phyloP scores from a whole-genome alignment of 2,113 vertebrate genomes.

The Pica pica region DNA sequence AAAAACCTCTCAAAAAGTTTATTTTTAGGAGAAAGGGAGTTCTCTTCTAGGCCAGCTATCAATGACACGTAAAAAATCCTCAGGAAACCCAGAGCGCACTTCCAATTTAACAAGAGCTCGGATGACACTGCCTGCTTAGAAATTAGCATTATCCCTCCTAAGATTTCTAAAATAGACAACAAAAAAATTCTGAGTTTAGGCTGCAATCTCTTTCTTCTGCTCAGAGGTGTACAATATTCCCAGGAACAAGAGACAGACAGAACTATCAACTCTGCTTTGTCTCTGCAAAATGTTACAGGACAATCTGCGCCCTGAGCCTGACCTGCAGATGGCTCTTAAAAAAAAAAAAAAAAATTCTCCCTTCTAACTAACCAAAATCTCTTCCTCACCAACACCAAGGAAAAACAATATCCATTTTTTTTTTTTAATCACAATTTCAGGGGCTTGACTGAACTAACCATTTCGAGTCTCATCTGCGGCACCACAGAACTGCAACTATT shows the following conservation, averaged over 20 bases:
- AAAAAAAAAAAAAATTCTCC: neutral
- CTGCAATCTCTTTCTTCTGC: slow-evolving; percentile 54
- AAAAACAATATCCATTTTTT: neutral
- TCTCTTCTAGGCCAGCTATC: slow-evolving; percentile 60
- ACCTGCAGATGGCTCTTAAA: slow-evolving; percentile 63
- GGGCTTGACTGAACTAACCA: slow-evolving; percentile 18
- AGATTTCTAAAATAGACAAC: slow-evolving; percentile 61
- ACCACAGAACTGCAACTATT: slow-evolving; percentile 62
- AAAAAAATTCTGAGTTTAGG: slow-evolving; percentile 23
- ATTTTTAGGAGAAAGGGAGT: slow-evolving; percentile 56
- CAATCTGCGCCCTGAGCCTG: slow-evolving; percentile 60
- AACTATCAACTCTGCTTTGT: slow-evolving; percentile 73
- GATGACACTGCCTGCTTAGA: slow-evolving; percentile 54
- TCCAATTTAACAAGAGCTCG: slow-evolving; percentile 59
- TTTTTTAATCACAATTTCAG: neutral
- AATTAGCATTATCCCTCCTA: slow-evolving; percentile 58
- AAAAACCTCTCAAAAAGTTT: slow-evolving; percentile 66
- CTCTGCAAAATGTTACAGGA: slow-evolving; percentile 68
- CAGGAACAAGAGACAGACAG: slow-evolving; percentile 63
- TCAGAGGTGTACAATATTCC: slow-evolving; percentile 56
- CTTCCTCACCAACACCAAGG: neutral
- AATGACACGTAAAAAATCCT: slow-evolving; percentile 62
- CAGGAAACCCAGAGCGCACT: slow-evolving; percentile 56
- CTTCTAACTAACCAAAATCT: slow-evolving; percentile 36
- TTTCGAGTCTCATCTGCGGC: slow-evolving; percentile 24